These are phyloP conservation scores for Coccyzus lansbergi DNA, from an alignment of 2,797 vertebrate genomes.

Conservation along the genomic window DNA sequence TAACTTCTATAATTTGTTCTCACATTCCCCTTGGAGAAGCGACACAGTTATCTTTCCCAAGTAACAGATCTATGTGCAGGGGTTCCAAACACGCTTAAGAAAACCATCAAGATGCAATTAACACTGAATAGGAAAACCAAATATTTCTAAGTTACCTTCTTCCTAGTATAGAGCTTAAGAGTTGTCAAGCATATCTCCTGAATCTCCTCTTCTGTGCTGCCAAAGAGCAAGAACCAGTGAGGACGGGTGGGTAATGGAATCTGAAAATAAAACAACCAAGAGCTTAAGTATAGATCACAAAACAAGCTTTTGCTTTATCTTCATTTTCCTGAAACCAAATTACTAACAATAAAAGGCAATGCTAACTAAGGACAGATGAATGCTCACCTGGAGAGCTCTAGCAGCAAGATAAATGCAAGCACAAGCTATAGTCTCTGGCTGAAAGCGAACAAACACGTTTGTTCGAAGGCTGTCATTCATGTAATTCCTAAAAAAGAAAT, in stretches of 20 bases:
- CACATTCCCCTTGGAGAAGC: neutral
- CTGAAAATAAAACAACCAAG: slow-evolving; percentile 64
- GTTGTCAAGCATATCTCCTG: slow-evolving; percentile 97
- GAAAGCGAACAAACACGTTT: slow-evolving; percentile 98
- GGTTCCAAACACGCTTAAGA: neutral
- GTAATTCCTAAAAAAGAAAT: slow-evolving; percentile 91
- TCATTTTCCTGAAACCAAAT: neutral
- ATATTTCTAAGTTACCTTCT: slow-evolving; percentile 82
- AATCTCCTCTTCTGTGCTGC: slow-evolving; percentile 94
- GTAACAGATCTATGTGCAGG: fast-evolving
- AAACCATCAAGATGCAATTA: neutral
- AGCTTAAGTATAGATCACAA: neutral
- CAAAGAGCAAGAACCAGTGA: slow-evolving; percentile 95
- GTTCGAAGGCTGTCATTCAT: slow-evolving; percentile 98
- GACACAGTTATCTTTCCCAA: neutral
- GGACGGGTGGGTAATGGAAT: slow-evolving; percentile 92
- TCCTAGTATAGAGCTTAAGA: slow-evolving; percentile 93
- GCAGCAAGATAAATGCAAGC: slow-evolving; percentile 98
- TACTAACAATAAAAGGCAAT: neutral
- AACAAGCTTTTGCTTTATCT: neutral
- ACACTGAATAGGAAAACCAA: fast-evolving
- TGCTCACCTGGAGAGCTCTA: slow-evolving; percentile 90
- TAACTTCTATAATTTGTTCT: neutral
- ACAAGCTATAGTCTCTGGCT: slow-evolving; percentile 97
- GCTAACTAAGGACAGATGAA: neutral